These are phyloP conservation scores for Glyptemys insculpta DNA, from an alignment of 2,797 vertebrate species.

Conservation along the genomic window DNA sequence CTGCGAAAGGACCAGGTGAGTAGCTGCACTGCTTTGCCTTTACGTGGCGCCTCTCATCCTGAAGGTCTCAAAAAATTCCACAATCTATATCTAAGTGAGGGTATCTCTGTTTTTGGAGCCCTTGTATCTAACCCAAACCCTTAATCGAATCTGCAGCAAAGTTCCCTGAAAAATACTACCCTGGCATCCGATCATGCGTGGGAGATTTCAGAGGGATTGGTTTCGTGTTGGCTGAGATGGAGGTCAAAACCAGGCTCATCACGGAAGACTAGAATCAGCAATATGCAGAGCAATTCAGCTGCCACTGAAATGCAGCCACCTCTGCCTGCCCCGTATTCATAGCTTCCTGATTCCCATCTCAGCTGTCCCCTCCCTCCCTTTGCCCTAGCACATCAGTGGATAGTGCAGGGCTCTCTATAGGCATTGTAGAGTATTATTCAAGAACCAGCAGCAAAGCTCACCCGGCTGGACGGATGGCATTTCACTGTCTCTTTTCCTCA, in stretches of 20 bases:
- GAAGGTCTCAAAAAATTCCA: not conserved
- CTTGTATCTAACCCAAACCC: not conserved
- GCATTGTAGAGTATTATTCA: not conserved
- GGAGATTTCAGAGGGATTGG: not conserved
- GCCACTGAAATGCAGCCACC: too few species aligned
- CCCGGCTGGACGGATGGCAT: not conserved
- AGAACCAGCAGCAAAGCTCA: not conserved
- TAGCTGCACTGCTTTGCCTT: not conserved
- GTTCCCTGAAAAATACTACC: not conserved
- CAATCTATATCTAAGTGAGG: not conserved
- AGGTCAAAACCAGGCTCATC: not conserved
- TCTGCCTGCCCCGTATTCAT: not conserved
- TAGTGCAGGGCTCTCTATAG: not conserved
- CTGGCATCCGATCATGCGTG: not conserved
- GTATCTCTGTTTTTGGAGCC: not conserved
- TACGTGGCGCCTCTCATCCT: not conserved
- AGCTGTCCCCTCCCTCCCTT: not conserved
- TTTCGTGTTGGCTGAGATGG: not conserved
- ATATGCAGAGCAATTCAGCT: too few species aligned
- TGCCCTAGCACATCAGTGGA: not conserved
- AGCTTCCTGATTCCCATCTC: not conserved
- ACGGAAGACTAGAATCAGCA: too few species aligned
- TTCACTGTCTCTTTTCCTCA: not conserved
- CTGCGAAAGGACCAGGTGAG: constrained; percentile 61
- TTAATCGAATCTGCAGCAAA: not conserved